A percentile compares a stretch with the other conserved stretches of the same genome.
Conservation (phyloP, 2,888 invertebrate species). For the Pollenia angustigena region DNA sequence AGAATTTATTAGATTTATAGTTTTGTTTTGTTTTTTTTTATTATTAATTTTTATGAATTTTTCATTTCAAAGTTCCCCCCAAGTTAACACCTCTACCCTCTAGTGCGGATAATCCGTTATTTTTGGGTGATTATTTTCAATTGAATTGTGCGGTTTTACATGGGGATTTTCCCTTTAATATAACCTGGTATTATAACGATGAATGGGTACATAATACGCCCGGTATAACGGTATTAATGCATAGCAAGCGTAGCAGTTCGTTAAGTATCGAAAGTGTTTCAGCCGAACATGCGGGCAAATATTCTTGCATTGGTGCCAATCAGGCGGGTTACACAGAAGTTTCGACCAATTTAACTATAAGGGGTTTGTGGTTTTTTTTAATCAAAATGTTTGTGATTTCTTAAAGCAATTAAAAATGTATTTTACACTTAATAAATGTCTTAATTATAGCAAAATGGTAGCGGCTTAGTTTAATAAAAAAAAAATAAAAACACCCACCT, state of each 20-base stretch:
- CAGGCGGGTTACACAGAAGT: slow-evolving; percentile 85
- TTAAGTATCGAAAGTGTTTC: slow-evolving; percentile 87
- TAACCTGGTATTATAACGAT: slow-evolving; percentile 90
- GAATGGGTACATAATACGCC: slow-evolving; percentile 78
- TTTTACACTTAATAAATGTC: slow-evolving; percentile 39
- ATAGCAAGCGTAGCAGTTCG: slow-evolving; percentile 87
- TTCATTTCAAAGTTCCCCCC: slow-evolving; percentile 86
- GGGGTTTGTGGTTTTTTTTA: slow-evolving; percentile 80
- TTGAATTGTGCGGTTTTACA: slow-evolving; percentile 88
- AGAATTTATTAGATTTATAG: slow-evolving; percentile 7
- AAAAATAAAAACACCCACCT: background rate
- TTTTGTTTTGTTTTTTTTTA: slow-evolving; percentile 60
- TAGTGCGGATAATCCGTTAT: slow-evolving; percentile 86
- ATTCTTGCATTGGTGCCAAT: slow-evolving; percentile 89
- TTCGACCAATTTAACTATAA: slow-evolving; percentile 81
- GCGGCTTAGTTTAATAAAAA: slow-evolving; percentile 22
- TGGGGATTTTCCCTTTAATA: slow-evolving; percentile 91
- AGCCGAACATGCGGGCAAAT: slow-evolving; percentile 89
- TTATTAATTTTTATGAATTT: slow-evolving; percentile 79
- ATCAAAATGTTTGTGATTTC: background rate
- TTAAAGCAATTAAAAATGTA: background rate
- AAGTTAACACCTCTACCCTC: slow-evolving; percentile 87
- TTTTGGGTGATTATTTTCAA: slow-evolving; percentile 87
- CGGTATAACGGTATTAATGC: slow-evolving; percentile 81
- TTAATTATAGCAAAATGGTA: slow-evolving; percentile 36